Conservation (phyloP, 1,140 invertebrate genomes). For the Thaumatotibia leucotreta region DNA sequence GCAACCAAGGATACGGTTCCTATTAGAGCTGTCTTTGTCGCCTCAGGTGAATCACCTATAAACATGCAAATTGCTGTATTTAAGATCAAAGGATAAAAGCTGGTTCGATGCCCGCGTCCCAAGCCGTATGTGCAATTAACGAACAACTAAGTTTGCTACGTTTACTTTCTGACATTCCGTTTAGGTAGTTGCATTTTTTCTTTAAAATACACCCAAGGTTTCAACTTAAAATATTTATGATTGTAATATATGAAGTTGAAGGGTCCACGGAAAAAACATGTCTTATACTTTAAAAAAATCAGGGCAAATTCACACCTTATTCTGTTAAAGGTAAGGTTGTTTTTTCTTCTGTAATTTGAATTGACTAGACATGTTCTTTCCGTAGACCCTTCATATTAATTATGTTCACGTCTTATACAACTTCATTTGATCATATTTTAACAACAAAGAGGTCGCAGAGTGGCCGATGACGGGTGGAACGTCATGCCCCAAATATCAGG, state of each 20-base stretch:
- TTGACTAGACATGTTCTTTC: too few relatives aligned
- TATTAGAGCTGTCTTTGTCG: not conserved
- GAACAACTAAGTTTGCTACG: not conserved
- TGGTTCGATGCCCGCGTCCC: not conserved
- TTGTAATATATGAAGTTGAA: too few relatives aligned
- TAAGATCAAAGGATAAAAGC: slow-evolving; percentile 8
- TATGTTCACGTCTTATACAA: not conserved
- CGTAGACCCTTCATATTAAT: too few relatives aligned
- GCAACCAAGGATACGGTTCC: not conserved
- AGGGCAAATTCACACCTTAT: too few relatives aligned
- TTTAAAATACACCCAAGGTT: not conserved
- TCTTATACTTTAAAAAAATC: too few relatives aligned
- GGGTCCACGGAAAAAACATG: too few relatives aligned
- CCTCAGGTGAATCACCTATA: not conserved
- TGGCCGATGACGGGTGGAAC: too few relatives aligned
- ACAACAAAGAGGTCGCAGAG: too few relatives aligned
- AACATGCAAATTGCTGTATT: slow-evolving; percentile 11
- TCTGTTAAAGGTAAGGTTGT: too few relatives aligned
- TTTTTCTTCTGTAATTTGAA: too few relatives aligned
- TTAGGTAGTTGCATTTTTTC: not conserved
- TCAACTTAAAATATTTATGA: too few relatives aligned
- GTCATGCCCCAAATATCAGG: too few relatives aligned
- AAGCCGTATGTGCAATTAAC: not conserved
- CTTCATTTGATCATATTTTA: not conserved
- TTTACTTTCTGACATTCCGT: not conserved